Evolutionary conservation across 2,113 vertebrate species (phyloP), one percentile per base, ranked within the genome.

Genomic region (Elephas maximus): DNA sequence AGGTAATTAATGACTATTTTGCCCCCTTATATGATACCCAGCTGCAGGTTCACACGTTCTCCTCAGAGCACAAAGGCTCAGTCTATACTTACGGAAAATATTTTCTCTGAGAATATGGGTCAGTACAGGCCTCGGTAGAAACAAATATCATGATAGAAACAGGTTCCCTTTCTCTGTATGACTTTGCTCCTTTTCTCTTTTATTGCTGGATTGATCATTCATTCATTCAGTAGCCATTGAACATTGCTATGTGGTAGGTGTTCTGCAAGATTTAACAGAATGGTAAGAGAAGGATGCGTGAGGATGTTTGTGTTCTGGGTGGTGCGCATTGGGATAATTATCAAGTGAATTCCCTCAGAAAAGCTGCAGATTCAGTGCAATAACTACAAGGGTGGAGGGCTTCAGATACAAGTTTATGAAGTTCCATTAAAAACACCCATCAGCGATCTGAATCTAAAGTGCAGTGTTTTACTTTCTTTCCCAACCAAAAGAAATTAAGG

Each of bases 351-450:
- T 67, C 21, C 79, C 80, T 73, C 26, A 23, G 69, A 77, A 65
- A 80, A 44, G 83, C 53, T 90, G 67, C n/a, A 33, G 14, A 33
- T 60, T 93, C 20, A 33, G 53, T 78, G 15, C 33, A 78, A 6
- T 21, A 45, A 71, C 87, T 51, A 33, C 6, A 63, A 69, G 18
- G 57, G 14, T 60, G 45, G 73, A 83, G n/a, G 33, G 90, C 83
- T 85, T n/a, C 28, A 76, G 93, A 60, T 17, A 63, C 41, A 51
- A 91, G 83, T 74, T 96, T 87, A 84, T 88, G 84, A 88, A 96
- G 92, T 84, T 41, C 77, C 73, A 81, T 96, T 98, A 97, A 97
- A 95, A 95, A 86, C 65, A 69, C 74, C 86, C 91, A 94, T 76
- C 79, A 83, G 97, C 78, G 90, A 85, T 94, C 45, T 45, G 62